Conservation (phyloP, 2,888 invertebrate species). For the Tyria jacobaeae region DNA sequence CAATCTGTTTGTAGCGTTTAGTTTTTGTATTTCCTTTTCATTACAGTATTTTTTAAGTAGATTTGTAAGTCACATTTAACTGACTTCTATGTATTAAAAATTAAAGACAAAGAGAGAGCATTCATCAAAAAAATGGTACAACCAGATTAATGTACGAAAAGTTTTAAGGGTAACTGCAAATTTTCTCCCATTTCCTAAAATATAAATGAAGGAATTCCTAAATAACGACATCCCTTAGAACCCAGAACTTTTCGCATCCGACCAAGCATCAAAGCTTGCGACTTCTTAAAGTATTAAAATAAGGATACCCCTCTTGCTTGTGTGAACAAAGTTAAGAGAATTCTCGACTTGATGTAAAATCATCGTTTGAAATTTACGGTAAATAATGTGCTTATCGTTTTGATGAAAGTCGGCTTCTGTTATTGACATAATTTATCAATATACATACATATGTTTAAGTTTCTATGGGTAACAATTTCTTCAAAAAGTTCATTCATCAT, state of each 20-base stretch:
- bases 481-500: too few species aligned
- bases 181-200: constrained; percentile 50
- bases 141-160: constrained; percentile 45
- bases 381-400: constrained; percentile 21
- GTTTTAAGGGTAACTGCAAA: constrained; percentile 47
- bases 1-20: too few species aligned
- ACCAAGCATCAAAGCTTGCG: constrained; percentile 53
- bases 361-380: constrained; percentile 17
- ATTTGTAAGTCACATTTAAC: not conserved
- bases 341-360: constrained; percentile 38
- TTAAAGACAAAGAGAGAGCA: constrained; percentile 4
- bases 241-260: constrained; percentile 50
- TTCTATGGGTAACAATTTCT: not conserved
- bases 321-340: constrained; percentile 38
- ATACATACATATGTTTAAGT: not conserved
- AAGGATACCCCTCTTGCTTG: constrained; percentile 44
- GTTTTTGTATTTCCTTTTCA: too few species aligned
- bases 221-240: constrained; percentile 54
- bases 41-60: too few species aligned
- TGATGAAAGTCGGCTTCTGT: constrained; percentile 6
- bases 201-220: constrained; percentile 52
- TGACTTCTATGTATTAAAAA: not conserved
- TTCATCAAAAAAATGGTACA: constrained; percentile 25
- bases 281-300: constrained; percentile 59
- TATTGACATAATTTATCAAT: constrained; percentile 9